Base-by-base conservation (phyloP, 2,113 vertebrate genomes). In the Paradisaea rubra region DNA sequence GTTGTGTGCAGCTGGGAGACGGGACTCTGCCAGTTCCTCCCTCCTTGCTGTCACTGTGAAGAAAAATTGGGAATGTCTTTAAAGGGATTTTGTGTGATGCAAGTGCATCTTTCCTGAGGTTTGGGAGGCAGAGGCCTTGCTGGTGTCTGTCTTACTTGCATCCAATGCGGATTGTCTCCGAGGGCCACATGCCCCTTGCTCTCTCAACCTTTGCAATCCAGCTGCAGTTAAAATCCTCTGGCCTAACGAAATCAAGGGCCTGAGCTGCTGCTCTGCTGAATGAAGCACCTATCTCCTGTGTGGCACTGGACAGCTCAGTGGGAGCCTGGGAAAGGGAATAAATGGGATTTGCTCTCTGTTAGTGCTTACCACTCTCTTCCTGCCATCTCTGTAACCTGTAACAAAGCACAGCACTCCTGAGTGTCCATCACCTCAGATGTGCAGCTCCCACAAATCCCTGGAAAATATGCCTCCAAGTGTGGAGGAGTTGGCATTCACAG, bases 141-240 rank as follows among this genome's bases (percentile, higher is more conserved):
- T 88, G 71, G 45, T 85, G 15, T 69, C 71, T 65, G 33, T 89
- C 70, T 37, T 82, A 35, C 52, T 77, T n/a, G 41, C 41, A 80
- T 79, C 70, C 0, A 0, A 76, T 49, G 66, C 0, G 2, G 39
- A 37, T 54, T 44, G 49, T 37, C 47, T 47, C 35, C 0, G 0
- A 56, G 53, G 84, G 69, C 73, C 8, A 7, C 22, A 2, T 44
- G 18, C 15, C 63, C 39, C 47, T 84, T 80, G 15, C 50, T 59
- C 21, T 76, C 21, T 72, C 73, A 69, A 33, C 73, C 65, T 56
- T 1, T 71, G 64, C 49, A 78, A 14, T 41, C 42, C 69, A 74
- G 66, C 35, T 42, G 22, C 39, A 24, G 10, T 64, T 45, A 16
- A 72, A 84, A 60, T 11, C 19, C 20, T 71, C 47, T 56, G 49